Evolutionary conservation across 2,797 vertebrate species (phyloP).

Genomic region (Urophycis tenuis): DNA sequence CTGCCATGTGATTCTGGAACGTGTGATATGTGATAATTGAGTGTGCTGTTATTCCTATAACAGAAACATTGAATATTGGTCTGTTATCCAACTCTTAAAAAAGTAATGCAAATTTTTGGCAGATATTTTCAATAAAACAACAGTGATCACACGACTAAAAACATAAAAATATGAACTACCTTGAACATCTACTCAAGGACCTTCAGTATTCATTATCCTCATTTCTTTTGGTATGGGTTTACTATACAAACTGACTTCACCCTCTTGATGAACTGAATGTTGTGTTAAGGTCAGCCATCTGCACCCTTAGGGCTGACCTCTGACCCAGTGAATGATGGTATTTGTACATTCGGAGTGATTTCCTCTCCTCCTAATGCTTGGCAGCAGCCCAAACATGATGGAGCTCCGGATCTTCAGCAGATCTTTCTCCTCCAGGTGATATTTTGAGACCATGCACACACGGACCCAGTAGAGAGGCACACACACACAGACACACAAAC

Average conservation of each 20-base stretch:
- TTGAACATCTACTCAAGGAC: not conserved
- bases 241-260: not conserved
- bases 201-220: not conserved
- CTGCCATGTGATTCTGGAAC: conserved; percentile 3
- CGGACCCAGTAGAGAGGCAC: not conserved
- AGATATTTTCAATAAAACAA: not conserved
- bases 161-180: too few relatives aligned
- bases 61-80: conserved; percentile 22
- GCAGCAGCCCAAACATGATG: conserved; percentile 18
- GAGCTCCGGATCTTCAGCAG: conserved; percentile 22
- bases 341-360: conserved; percentile 19
- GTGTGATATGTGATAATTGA: not conserved
- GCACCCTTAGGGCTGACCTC: conserved; percentile 20
- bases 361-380: conserved; percentile 15
- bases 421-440: conserved; percentile 1
- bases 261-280: not conserved
- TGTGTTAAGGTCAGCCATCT: conserved; percentile 1
- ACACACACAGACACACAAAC: not conserved
- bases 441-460: not conserved
- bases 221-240: not conserved
- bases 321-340: conserved; percentile 27
- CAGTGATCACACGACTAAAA: not conserved
- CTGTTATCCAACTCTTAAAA: not conserved
- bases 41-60: not conserved
- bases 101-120: not conserved